Conservation (phyloP, 2,113 vertebrate genomes). For the Pyxicephalus adspersus region DNA sequence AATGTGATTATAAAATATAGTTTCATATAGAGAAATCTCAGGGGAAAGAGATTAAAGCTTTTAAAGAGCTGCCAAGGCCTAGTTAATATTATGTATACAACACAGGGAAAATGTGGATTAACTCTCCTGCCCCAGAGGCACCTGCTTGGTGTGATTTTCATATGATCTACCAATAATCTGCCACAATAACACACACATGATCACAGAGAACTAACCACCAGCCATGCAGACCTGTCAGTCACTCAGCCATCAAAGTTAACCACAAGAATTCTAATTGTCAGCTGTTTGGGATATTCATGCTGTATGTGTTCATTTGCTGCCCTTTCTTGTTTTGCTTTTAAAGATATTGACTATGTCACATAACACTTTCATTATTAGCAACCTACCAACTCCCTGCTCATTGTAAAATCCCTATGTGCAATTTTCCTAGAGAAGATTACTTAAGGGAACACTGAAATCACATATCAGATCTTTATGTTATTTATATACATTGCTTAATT, state of each 20-base stretch:
- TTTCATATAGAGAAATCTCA: conserved; percentile 42
- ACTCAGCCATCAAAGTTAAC: neutral
- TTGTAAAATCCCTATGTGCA: no score
- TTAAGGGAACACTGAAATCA: no score
- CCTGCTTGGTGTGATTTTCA: conserved; percentile 42
- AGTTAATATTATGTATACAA: conserved; percentile 51
- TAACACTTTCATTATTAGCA: no score
- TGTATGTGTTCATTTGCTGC: no score
- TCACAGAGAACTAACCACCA: conserved; percentile 14
- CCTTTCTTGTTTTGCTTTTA: no score
- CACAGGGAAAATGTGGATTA: conserved; percentile 53
- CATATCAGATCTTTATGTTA: no score
- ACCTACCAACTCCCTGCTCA: no score
- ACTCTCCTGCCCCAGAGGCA: conserved; percentile 34
- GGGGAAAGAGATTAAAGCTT: conserved; percentile 37
- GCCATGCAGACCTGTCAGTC: conserved; percentile 4
- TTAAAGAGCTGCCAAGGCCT: conserved; percentile 44
- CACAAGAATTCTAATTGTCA: no score
- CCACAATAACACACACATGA: neutral
- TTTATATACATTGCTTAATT: no score
- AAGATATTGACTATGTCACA: no score
- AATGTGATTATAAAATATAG: conserved; percentile 50
- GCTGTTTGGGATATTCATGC: no score
- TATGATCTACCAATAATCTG: neutral
- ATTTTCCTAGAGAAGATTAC: no score